Conservation (phyloP, 2,113 vertebrate genomes). For the Crotophaga sulcirostris region DNA sequence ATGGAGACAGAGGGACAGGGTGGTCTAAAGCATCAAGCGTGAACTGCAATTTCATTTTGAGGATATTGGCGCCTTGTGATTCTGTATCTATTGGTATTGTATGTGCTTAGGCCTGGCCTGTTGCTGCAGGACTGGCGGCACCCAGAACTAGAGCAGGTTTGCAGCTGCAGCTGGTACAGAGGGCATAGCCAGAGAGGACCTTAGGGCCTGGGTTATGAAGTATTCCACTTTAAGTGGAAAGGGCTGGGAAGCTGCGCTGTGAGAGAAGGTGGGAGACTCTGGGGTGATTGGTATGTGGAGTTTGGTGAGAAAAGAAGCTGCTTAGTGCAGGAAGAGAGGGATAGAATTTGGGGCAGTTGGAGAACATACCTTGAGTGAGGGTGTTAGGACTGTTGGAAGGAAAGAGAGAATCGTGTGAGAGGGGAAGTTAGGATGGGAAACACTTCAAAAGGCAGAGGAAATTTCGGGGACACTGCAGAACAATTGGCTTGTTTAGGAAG, state of each 20-base stretch:
- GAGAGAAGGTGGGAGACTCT: background rate
- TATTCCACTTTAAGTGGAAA: background rate
- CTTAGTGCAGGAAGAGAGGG: background rate
- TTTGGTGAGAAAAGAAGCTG: background rate
- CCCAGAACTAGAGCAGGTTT: background rate
- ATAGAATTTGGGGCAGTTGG: background rate
- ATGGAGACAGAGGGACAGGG: background rate
- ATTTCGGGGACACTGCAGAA: fast-evolving
- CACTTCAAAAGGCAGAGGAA: background rate
- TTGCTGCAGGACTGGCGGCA: background rate
- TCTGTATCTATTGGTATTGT: background rate
- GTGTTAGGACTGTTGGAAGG: background rate
- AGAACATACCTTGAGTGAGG: background rate
- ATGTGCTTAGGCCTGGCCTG: background rate
- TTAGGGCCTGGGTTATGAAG: background rate
- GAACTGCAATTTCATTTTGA: background rate
- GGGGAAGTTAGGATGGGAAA: background rate
- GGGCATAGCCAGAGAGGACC: background rate
- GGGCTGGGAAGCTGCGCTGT: background rate
- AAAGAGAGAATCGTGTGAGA: background rate
- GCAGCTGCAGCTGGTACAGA: background rate
- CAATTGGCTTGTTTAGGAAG: background rate
- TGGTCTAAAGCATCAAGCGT: background rate
- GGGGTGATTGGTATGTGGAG: background rate
- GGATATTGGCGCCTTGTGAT: background rate